Evolutionary conservation across 2,797 vertebrate species (phyloP).

Genomic region (Australoheros facetus): DNA sequence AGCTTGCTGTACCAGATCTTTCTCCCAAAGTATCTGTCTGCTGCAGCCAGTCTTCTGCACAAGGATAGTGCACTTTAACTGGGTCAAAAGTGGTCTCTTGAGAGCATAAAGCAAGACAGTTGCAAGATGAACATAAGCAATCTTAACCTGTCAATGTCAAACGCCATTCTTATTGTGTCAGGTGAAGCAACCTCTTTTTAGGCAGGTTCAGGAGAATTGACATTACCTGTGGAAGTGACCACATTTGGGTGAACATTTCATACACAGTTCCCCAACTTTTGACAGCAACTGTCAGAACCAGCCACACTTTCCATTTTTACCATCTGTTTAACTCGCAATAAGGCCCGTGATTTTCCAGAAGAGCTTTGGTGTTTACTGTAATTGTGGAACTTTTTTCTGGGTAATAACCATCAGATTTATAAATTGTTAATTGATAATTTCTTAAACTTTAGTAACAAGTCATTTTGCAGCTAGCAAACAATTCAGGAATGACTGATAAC

Average conservation of each 20-base stretch:
- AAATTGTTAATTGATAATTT: neutral
- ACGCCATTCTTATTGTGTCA: constrained; percentile 45
- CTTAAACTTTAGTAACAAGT: neutral
- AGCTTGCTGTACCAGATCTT: constrained; percentile 1
- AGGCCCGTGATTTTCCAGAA: neutral
- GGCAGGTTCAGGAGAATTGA: constrained; percentile 33
- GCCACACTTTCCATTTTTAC: constrained; percentile 18
- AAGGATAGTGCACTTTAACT: constrained; percentile 47
- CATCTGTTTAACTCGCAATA: neutral
- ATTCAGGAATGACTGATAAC: too few relatives aligned
- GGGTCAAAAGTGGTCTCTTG: constrained; percentile 64
- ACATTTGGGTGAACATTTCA: constrained; percentile 38
- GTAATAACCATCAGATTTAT: neutral
- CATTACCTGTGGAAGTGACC: constrained; percentile 29
- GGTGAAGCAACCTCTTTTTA: constrained; percentile 46
- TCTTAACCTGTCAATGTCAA: constrained; percentile 59
- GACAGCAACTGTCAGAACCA: constrained; percentile 47
- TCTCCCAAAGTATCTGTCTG: constrained; percentile 12
- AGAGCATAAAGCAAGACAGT: constrained; percentile 50
- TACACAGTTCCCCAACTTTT: constrained; percentile 54
- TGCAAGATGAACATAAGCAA: constrained; percentile 49
- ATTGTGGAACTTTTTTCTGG: neutral
- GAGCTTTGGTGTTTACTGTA: neutral
- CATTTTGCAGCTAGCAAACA: neutral
- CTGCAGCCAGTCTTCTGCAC: constrained; percentile 10